A percentile compares a stretch with the other conserved stretches of the same genome.
Evolutionary conservation across 2,797 vertebrate genomes (phyloP).

Genomic region (Darevskia nairensis): DNA sequence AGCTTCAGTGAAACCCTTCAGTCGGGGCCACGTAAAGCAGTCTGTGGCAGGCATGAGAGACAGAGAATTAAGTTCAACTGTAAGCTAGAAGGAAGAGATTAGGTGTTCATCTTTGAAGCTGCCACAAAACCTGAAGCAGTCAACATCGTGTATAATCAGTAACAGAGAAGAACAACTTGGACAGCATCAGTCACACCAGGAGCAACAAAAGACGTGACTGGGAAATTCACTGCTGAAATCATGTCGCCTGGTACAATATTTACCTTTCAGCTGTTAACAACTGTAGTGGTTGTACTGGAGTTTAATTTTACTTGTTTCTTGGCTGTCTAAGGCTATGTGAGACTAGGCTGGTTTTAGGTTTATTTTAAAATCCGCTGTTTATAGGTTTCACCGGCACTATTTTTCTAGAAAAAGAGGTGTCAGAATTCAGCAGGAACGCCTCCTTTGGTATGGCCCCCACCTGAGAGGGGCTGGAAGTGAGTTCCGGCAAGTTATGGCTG

Average conservation of each 20-base stretch:
- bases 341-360: background rate
- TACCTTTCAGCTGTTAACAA: slow-evolving; percentile 23
- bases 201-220: slow-evolving; percentile 1
- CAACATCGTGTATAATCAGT: slow-evolving; percentile 28
- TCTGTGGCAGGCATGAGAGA: background rate
- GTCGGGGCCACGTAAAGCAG: background rate
- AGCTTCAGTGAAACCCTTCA: slow-evolving; percentile 34
- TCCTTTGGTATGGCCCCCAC: too few species aligned
- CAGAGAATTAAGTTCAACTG: slow-evolving; percentile 9
- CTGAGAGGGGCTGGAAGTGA: too few species aligned
- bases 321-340: background rate
- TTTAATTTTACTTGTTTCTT: background rate
- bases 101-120: slow-evolving; percentile 43
- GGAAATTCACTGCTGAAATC: slow-evolving; percentile 37
- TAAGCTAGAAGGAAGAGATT: slow-evolving; percentile 40
- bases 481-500: too few species aligned
- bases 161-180: slow-evolving; percentile 31
- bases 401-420: too few species aligned
- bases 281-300: background rate
- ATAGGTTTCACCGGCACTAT: too few species aligned
- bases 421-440: too few species aligned
- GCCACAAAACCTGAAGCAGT: slow-evolving; percentile 40
- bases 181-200: slow-evolving; percentile 13
- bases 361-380: background rate
- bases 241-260: background rate